phyloP scores from a whole-genome alignment of 2,113 vertebrate genomes.

The Gymnorhina tibicen region DNA sequence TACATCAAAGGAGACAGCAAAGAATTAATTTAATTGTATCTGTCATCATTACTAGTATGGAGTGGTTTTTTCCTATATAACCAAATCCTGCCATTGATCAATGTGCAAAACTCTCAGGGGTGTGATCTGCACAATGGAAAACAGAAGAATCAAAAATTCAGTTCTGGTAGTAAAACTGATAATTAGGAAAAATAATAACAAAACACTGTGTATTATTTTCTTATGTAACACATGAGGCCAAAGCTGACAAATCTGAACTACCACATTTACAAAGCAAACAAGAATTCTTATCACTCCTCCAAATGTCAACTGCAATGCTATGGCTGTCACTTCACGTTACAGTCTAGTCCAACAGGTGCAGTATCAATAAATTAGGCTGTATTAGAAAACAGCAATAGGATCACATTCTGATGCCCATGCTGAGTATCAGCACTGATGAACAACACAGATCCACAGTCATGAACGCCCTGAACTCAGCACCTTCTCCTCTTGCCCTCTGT shows the following conservation, averaged over 20 bases:
- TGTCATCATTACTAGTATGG: neutral
- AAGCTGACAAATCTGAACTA: neutral
- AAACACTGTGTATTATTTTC: neutral
- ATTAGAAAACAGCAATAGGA: neutral
- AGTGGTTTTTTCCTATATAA: neutral
- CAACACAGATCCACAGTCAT: neutral
- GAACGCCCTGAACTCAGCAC: neutral
- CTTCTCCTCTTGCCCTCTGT: neutral
- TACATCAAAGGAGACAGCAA: neutral
- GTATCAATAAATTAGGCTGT: slow-evolving; percentile 33
- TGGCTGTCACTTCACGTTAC: slow-evolving; percentile 34
- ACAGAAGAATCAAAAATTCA: neutral
- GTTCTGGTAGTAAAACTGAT: neutral
- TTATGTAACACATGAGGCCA: neutral
- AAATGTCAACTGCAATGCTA: neutral
- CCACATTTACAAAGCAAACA: slow-evolving; percentile 31
- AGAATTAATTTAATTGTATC: slow-evolving; percentile 29
- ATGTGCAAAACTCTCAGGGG: neutral
- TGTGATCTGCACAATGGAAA: neutral
- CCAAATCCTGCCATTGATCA: neutral
- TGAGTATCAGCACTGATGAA: neutral
- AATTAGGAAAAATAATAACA: neutral
- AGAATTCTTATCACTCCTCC: slow-evolving; percentile 43
- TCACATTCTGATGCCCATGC: neutral
- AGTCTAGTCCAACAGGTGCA: neutral